Percentiles rank a stretch among this genome's conserved stretches.
phyloP scores from a whole-genome alignment of 2,113 vertebrate species.

The Nyctereutes procyonoides region DNA sequence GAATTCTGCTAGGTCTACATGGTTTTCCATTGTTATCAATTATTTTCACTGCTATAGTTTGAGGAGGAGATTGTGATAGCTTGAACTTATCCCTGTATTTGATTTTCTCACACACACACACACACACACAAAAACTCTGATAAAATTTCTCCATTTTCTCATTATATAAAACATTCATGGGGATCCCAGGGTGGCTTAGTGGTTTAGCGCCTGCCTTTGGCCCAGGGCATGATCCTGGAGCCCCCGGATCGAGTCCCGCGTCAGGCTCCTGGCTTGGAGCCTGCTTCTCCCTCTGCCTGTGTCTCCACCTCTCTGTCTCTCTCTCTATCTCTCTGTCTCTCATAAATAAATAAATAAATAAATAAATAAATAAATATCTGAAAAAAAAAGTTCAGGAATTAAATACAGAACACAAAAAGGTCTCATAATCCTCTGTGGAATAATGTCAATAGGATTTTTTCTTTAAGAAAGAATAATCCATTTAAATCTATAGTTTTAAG shows the following conservation, averaged over 20 bases:
- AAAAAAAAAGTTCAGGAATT: neutral
- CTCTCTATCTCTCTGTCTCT: no score
- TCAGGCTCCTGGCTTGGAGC: no score
- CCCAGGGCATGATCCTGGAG: no score
- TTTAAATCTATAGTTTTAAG: conserved; percentile 7
- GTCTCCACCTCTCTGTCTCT: no score
- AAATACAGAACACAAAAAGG: neutral
- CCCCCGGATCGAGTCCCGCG: no score
- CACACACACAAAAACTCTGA: neutral
- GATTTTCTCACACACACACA: neutral
- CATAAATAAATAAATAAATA: no score
- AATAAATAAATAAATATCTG: no score
- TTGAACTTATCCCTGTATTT: neutral
- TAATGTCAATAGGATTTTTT: neutral
- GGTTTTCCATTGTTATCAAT: neutral
- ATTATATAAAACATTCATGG: neutral
- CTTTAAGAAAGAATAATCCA: neutral
- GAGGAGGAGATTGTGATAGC: neutral
- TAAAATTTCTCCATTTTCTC: conserved; percentile 13
- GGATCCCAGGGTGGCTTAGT: no score
- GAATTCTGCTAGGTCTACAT: neutral
- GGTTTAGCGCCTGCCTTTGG: no score
- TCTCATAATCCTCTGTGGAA: neutral
- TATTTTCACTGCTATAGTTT: neutral
- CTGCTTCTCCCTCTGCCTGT: no score